Evolutionary conservation across 2,113 vertebrate species (phyloP).

Genomic region (Monarcha castaneiventris): DNA sequence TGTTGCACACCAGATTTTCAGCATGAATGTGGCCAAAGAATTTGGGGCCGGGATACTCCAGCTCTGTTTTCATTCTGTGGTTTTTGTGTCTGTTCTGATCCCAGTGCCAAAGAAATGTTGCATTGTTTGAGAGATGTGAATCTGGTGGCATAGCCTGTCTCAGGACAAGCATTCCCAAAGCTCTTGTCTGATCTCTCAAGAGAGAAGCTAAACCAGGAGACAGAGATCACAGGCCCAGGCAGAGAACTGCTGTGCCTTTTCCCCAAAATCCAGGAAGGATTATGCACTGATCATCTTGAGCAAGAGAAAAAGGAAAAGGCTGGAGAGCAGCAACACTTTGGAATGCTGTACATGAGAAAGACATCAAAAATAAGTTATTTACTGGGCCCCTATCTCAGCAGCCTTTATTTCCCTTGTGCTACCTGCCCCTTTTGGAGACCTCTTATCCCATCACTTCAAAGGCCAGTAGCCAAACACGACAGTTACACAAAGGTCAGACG

Average conservation of each 20-base stretch:
- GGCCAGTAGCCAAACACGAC: constrained; percentile 11
- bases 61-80: constrained; percentile 27
- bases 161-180: background rate
- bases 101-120: background rate
- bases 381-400: background rate
- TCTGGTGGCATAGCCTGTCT: background rate
- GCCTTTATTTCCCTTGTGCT: background rate
- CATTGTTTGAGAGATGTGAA: constrained; percentile 18
- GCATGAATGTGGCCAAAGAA: background rate
- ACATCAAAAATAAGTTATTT: background rate
- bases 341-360: background rate
- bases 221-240: background rate
- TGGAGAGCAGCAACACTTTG: background rate
- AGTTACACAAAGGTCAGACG: constrained; percentile 13
- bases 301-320: background rate
- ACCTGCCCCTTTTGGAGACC: constrained; percentile 10
- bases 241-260: background rate
- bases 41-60: background rate
- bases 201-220: background rate
- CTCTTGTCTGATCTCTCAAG: background rate
- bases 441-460: background rate
- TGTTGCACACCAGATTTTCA: background rate
- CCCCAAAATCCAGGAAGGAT: background rate
- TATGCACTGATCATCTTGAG: background rate
- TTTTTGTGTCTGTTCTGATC: constrained; percentile 32